Percentiles rank a stretch among this genome's conserved stretches.
Conservation (phyloP, 1,140 invertebrate species). For the Macrotrachela quadricornifera region DNA sequence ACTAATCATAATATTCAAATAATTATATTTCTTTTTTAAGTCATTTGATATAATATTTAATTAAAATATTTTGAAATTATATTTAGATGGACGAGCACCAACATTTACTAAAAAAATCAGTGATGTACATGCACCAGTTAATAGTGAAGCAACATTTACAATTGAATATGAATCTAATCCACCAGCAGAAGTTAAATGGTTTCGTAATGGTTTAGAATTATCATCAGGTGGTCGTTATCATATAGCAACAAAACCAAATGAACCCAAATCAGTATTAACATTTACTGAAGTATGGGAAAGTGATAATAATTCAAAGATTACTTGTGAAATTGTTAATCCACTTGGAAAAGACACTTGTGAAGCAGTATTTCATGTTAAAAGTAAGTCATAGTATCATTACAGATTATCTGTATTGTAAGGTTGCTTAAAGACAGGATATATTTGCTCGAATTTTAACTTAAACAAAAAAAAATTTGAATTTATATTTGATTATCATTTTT, state of each 20-base stretch:
- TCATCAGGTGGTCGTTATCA: constrained; percentile 43
- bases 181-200: constrained; percentile 63
- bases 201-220: constrained; percentile 71
- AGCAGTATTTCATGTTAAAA: constrained; percentile 63
- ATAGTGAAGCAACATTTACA: constrained; percentile 59
- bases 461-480: not conserved
- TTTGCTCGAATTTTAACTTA: constrained; percentile 28
- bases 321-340: constrained; percentile 75
- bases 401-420: no score
- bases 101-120: constrained; percentile 65
- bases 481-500: not conserved
- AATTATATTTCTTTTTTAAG: no score
- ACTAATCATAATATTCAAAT: no score
- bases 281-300: constrained; percentile 68
- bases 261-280: constrained; percentile 48
- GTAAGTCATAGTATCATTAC: constrained; percentile 34
- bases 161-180: constrained; percentile 75
- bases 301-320: constrained; percentile 74
- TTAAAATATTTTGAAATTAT: constrained; percentile 6
- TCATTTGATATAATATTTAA: no score
- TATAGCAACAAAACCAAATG: constrained; percentile 33
- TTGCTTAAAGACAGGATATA: constrained; percentile 3
- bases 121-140: constrained; percentile 56
- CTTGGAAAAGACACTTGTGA: constrained; percentile 67
- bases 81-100: constrained; percentile 56